Conservation (phyloP, 2,113 vertebrate genomes). For the Gasterosteus aculeatus region DNA sequence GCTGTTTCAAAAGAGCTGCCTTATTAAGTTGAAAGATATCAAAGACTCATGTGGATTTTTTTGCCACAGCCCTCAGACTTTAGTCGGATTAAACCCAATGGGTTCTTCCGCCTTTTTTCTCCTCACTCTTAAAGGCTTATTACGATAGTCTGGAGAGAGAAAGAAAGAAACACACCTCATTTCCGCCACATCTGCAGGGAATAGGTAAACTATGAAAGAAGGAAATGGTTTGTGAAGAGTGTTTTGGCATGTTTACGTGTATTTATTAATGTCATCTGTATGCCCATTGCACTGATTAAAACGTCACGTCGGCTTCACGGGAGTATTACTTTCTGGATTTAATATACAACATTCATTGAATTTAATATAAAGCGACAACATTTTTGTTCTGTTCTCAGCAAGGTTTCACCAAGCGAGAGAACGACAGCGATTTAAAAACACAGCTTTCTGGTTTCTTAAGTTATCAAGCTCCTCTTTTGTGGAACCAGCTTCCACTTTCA, state of each 20-base stretch:
- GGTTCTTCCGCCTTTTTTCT: constrained; percentile 29
- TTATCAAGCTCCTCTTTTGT: too few species aligned
- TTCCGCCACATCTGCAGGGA: constrained; percentile 12
- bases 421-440: constrained; percentile 27
- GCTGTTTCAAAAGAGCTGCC: constrained; percentile 42
- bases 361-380: constrained; percentile 11
- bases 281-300: constrained; percentile 17
- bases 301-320: constrained; percentile 15
- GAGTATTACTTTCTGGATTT: constrained; percentile 7
- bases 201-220: constrained; percentile 5
- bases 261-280: not conserved
- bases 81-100: constrained; percentile 50
- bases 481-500: too few species aligned
- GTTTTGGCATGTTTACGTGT: constrained; percentile 23
- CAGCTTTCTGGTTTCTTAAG: not conserved
- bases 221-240: constrained; percentile 8
- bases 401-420: constrained; percentile 14
- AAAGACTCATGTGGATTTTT: constrained; percentile 45
- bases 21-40: constrained; percentile 44
- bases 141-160: not conserved
- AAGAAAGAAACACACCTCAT: constrained; percentile 19
- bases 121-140: constrained; percentile 29
- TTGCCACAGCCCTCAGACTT: constrained; percentile 29
- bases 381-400: constrained; percentile 17
- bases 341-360: constrained; percentile 18